Base-by-base conservation (phyloP, 2,113 vertebrate species). In the Coptodon rendalli region DNA sequence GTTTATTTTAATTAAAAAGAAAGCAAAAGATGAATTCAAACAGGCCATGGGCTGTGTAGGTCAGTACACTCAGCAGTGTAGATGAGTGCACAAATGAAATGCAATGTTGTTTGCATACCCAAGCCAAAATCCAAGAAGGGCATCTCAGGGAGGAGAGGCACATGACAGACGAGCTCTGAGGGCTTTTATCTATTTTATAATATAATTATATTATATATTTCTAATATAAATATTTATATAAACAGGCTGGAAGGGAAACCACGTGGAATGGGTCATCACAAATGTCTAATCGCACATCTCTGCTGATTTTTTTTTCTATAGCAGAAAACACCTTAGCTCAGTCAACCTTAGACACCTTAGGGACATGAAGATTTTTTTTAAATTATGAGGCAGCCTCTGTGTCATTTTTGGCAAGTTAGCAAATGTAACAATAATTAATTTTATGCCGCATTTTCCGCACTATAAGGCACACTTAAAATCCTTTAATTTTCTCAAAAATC, bases 121-220 rank as follows among this genome's bases (percentile, higher is more conserved):
- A 66, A 66, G 34, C 17, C 34, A 66, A 66, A 66, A 66, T 38
- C 6, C 2, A 38, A 13, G 19, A 66, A n/a, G 31, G 31, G 16
- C 31, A n/a, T 38, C 61, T 13, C 34, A 66, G 6, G 61, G 34
- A 66, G 2, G 61, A 22, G 34, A 38, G 10, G 17, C 19, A 66
- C 34, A n/a, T 7, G 31, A 0, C 34, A 66, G 34, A 1, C 0
- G 19, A 13, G 61, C 34, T 66, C 31, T 38, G 61, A 66, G 61
- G 61, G 34, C 34, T 38, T 38, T 66, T 36, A 66, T 2, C 12
- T 66, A 12, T 63, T 5, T 4, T 63, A 34, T 34, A 10, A 61
- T 19, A 2, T 36, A 36, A 66, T 12, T 66, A 66, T 7, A 66
- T 36, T 2, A 66, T 12, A 36, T 36, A 66, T 36, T 66, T 66